Evolutionary conservation across 1,140 invertebrate species (phyloP), one percentile per base, ranked within the genome.

Genomic region (Brachionus rubens): DNA sequence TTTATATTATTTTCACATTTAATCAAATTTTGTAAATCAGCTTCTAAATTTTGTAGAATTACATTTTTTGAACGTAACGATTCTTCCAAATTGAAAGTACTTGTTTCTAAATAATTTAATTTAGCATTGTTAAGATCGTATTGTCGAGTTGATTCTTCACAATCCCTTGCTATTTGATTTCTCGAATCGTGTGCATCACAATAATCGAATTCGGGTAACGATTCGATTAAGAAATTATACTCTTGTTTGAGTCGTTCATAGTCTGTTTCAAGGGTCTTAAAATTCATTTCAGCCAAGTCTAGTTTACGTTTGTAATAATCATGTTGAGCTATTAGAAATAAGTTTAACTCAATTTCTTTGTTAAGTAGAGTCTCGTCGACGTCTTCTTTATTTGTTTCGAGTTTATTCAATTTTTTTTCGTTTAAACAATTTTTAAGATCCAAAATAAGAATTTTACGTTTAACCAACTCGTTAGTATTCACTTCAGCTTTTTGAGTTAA

Each of bases 1-100:
- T 54, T 19, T 19, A 59, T 36, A 36, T 59, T 59, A 33, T 33
- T 59, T 59, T 59, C 54, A 59, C 54, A 59, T 59, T 59, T 59
- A 19, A 59, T 19, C 28, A 59, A 59, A 21, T 19, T 59, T 36
- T 59, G 54, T 33, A 36, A 59, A 36, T 59, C 54, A 59, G 54
- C 28, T 19, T 40, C 30, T 36, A 59, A 59, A 59, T 59, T 59
- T 59, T 59, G 54, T 36, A 59, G 10, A 16, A 59, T 19, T 59
- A n/a, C 36, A 19, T 30, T 59, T 36, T 59, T 59, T 14, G 30
- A 12, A 1, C 14, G n/a, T 33, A 59, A 33, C 26, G 36, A 33
- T 16, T 59, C 16, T 6, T 59, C 54, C 30, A 59, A 59, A 59
- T 59, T 59, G 10, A 33, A 36, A n/a, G 54, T 36, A 28, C 30